Base-by-base conservation (phyloP, 1,140 invertebrate species). In the Atopsyche davidsoni region DNA sequence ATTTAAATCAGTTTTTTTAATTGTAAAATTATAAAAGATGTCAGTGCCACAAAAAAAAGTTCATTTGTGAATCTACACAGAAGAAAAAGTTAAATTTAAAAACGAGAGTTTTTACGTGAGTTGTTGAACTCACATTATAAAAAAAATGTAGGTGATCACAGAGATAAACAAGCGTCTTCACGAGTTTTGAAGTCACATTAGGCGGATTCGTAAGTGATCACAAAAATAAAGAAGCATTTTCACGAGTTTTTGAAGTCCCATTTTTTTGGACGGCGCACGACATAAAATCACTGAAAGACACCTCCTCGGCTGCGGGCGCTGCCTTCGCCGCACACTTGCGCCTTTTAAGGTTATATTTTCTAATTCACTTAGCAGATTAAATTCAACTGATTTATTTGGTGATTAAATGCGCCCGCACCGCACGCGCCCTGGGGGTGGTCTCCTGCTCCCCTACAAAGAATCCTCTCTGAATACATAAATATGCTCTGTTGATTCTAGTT, bases 331-430 rank as follows among this genome's bases (percentile, higher is more conserved):
- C 45, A 52, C 45, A 24, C 31, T n/a, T n/a, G 38, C 49, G 48
- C 40, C 45, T 57, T 49, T 43, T 41, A 48, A 50, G 42, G 50
- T 52, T 46, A 52, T 52, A 53, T 46, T 55, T 58, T 58, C 51
- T 58, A 58, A 55, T 58, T 58, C 56, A 58, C 56, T 58, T 58
- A 58, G 45, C 52, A 43, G 56, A 58, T 58, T 58, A 58, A 58
- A 58, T 55, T 58, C 44, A 44, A 50, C 48, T 54, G 56, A 58
- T 58, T 58, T 58, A 58, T 58, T 55, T 45, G 56, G 51, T 51
- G 56, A 58, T 58, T 58, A 58, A 54, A 58, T 58, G 52, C 25
- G 41, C 47, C 18, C 44, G 16, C 32, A 4, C 11, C 32, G 11
- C 32, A 13, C 32, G n/a, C 4, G n/a, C 32, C 32, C 32, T 13